Percentiles rank a stretch among this genome's conserved stretches.
Evolutionary conservation across 1,140 invertebrate species (phyloP).

Genomic region (Schlechtendalia chinensis): DNA sequence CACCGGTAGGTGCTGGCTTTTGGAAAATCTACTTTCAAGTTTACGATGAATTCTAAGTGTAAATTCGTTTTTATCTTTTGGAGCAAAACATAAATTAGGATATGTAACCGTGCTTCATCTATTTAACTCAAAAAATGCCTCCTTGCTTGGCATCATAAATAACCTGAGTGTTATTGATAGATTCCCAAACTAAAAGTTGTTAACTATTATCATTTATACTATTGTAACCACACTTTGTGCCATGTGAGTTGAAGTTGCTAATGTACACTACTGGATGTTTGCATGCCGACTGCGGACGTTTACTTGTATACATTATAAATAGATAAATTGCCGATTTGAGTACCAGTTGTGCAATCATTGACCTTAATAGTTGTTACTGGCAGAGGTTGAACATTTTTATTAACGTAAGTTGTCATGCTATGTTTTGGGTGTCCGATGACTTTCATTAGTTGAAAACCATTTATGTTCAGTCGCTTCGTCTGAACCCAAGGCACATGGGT

Average conservation of each 20-base stretch:
- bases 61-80: neutral
- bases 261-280: neutral
- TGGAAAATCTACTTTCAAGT: neutral
- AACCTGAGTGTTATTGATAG: neutral
- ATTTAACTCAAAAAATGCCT: neutral
- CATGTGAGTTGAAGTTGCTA: neutral
- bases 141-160: neutral
- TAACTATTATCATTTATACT: neutral
- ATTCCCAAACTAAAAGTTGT: neutral
- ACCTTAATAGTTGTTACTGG: neutral
- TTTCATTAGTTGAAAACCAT: slow-evolving; percentile 1
- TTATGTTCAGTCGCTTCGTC: neutral
- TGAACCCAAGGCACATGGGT: neutral
- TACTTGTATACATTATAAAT: neutral
- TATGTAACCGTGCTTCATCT: neutral
- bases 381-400: neutral
- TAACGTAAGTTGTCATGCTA: neutral
- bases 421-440: neutral
- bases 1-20: neutral
- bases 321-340: neutral
- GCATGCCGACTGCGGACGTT: neutral
- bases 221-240: neutral
- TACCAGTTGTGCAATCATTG: neutral
- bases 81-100: neutral
- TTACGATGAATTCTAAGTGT: neutral